Evolutionary conservation across 2,113 vertebrate species (phyloP).

Genomic region (Rhineura floridana): DNA sequence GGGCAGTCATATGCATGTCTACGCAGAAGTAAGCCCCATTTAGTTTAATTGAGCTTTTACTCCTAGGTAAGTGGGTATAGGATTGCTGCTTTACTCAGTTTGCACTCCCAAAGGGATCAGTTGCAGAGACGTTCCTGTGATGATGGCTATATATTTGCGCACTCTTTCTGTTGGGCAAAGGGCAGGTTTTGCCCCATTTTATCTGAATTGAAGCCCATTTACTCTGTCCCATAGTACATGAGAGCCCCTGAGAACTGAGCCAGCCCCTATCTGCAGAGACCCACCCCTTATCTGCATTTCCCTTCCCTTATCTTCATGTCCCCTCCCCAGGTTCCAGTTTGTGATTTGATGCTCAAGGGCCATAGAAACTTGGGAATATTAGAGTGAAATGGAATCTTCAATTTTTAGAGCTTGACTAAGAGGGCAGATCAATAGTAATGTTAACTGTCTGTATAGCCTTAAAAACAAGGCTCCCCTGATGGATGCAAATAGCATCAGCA

Average conservation of each 20-base stretch:
- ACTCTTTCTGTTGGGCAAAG: not conserved
- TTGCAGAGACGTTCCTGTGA: not conserved
- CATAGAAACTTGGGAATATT: no score
- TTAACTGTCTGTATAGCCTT: not conserved
- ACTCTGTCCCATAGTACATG: not conserved
- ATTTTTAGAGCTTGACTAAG: not conserved
- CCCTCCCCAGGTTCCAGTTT: not conserved
- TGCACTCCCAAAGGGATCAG: not conserved
- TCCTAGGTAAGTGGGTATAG: no score
- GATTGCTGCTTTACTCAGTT: not conserved
- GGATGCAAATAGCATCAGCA: fast-evolving
- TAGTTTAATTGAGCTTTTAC: not conserved
- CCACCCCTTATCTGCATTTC: not conserved
- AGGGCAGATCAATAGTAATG: not conserved
- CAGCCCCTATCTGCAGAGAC: not conserved
- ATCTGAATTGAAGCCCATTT: not conserved
- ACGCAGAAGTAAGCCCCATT: not conserved
- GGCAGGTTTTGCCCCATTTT: not conserved
- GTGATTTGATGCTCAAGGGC: no score
- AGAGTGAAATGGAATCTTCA: not conserved
- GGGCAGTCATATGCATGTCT: not conserved
- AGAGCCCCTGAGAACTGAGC: not conserved
- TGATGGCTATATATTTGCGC: no score
- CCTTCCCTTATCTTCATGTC: not conserved
- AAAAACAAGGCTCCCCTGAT: not conserved